These are phyloP conservation scores for Euglossa dilemma DNA, from an alignment of 1,140 invertebrate genomes.

Conservation along the genomic window DNA sequence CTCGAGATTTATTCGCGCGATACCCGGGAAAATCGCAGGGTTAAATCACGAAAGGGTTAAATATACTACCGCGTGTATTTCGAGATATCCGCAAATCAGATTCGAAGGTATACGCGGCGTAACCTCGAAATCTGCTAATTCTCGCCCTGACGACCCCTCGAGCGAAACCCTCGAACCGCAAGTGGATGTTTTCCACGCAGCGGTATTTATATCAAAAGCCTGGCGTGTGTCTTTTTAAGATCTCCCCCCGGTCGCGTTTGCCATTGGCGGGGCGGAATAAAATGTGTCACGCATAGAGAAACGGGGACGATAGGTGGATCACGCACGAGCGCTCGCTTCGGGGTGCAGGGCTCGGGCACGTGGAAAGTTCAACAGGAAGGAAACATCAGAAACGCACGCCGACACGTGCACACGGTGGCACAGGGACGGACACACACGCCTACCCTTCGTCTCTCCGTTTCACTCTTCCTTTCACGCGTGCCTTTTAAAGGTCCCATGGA, in stretches of 20 bases:
- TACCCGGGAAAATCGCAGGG: too few species aligned
- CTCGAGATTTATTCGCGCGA: too few species aligned
- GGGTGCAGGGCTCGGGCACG: constrained; percentile 24
- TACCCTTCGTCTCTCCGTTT: neutral
- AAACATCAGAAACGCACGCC: constrained; percentile 9
- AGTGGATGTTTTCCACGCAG: neutral
- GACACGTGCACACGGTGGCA: neutral
- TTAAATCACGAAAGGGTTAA: too few species aligned
- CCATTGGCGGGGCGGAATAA: constrained; percentile 9
- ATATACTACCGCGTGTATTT: too few species aligned
- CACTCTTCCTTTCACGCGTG: constrained; percentile 31
- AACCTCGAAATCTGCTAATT: neutral
- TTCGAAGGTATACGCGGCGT: neutral
- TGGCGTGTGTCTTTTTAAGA: constrained; percentile 8
- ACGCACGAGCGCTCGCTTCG: neutral
- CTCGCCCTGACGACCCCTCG: rapidly evolving
- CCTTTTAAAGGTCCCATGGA: constrained; percentile 55
- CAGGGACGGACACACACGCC: neutral
- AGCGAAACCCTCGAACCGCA: neutral
- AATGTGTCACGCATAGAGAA: constrained; percentile 24
- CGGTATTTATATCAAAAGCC: constrained; percentile 17
- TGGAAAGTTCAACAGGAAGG: constrained; percentile 48
- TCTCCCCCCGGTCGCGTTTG: neutral
- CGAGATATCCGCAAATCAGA: too few species aligned
- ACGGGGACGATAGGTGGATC: neutral